Base-by-base conservation (phyloP, 2,888 invertebrate species). In the Sylvicola fuscatus region DNA sequence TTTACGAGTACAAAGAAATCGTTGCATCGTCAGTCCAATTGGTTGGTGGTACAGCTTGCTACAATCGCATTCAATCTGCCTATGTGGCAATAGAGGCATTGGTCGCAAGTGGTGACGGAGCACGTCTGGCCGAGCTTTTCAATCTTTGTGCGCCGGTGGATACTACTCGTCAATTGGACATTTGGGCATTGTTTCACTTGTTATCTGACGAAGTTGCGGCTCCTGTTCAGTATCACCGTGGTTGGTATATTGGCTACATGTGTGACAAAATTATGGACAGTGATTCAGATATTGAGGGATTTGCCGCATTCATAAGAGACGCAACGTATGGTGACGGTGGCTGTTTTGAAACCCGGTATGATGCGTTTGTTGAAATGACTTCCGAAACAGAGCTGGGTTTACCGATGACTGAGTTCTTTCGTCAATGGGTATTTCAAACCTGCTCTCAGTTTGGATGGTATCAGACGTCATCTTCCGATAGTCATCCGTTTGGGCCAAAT, bases 381-480 rank as follows among this genome's bases (percentile, higher is more conserved):
- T 21, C 21, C 5, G 5, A 21, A 21, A 21, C 21, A 6, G 21
- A 21, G 8, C 8, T 21, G 21, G 21, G 21, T 6, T 21, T 21
- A 8, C 21, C 21, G 21, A 21, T 21, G 21, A 29, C n/a, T 7
- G n/a, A 7, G 11, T 14, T 32, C 6, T 12, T 11, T 5, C 12
- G 16, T 14, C 68, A 73, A 32, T 86, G 86, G 84, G 66, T 64
- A 2, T 84, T 78, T 53, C 86, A 87, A 58, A 82, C 81, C 0
- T 89, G 89, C 53, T 74, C 74, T 35, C 84, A 89, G 60, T 86
- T 72, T 53, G 87, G 84, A 36, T 86, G 74, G 65, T 84, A 70
- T 56, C 83, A 83, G 60, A 72, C 77, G 3, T 73, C 82, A 0
- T 66, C 60, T 40, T 66, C 70, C 8, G 34, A 46, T 1, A 49